Evolutionary conservation across 2,888 invertebrate genomes (phyloP).

Genomic region (Dryadula phaetusa): DNA sequence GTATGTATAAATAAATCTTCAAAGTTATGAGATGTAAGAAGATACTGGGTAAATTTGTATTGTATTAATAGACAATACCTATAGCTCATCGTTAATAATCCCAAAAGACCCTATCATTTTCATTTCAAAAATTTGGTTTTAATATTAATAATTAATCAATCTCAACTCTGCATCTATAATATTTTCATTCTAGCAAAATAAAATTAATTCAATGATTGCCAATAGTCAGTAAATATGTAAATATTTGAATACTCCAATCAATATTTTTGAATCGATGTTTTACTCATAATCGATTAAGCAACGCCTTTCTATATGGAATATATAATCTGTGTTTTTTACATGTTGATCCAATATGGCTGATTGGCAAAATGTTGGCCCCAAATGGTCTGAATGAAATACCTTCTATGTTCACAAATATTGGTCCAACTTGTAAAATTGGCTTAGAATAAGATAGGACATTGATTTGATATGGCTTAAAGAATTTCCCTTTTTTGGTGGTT

Average conservation of each 20-base stretch:
- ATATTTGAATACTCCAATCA: neutral
- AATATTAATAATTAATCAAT: no score
- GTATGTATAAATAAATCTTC: no score
- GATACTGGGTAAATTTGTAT: no score
- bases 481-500: slow-evolving; percentile 28
- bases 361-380: neutral
- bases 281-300: neutral
- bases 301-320: slow-evolving; percentile 25
- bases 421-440: slow-evolving; percentile 8
- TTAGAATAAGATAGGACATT: slow-evolving; percentile 33
- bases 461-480: slow-evolving; percentile 33
- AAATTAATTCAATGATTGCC: no score
- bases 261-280: neutral
- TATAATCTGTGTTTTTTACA: slow-evolving; percentile 16
- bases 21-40: no score
- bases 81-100: no score
- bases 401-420: slow-evolving; percentile 6
- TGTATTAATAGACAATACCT: no score
- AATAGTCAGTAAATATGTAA: neutral
- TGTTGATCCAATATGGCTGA: slow-evolving; percentile 19
- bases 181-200: no score
- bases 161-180: no score
- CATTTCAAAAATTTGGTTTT: no score
- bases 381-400: no score
- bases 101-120: no score